Evolutionary conservation across 2,113 vertebrate genomes (phyloP), one percentile per base, ranked within the genome.

Genomic region (Gymnogyps californianus): DNA sequence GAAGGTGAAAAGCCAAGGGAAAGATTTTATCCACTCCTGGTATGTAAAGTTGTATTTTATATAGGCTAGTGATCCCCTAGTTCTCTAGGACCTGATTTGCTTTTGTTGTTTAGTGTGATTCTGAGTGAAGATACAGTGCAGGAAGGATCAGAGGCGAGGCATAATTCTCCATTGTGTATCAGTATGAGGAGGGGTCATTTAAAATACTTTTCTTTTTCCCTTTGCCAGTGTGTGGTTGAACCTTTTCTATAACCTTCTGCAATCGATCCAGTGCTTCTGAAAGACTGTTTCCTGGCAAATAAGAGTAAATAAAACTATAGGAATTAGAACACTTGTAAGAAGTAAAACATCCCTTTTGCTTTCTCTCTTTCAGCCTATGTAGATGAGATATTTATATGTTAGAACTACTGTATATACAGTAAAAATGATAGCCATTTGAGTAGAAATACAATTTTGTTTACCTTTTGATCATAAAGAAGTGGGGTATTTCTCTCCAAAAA

Each of bases 321-420:
- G 32, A 90, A 22, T 36, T 61, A 32, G 11, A 83, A 49, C 3
- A 9, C 7, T 77, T 54, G 14, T 46, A 77, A 75, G 52, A 76
- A 66, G 24, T 71, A 69, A 79, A 85, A 40, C 2, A 17, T 36
- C 25, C 1, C 15, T 65, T 86, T 95, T 69, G 16, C 5, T 54
- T 82, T 80, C 26, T 44, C 32, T 58, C 42, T 57, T 89, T 94
- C 47, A 64, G 47, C 7, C 21, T 55, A 24, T 46, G 26, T 28
- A 69, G 24, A 64, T 17, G 13, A 51, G 31, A 47, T 49, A 29
- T 57, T 32, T 72, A 13, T 38, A 16, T 78, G 3, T 67, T n/a
- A 67, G 67, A 89, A 79, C 38, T 82, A 79, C 74, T 87, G 86
- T 89, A 94, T 47, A 67, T 94, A 92, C 77, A 91, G 72, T 95